phyloP scores from a whole-genome alignment of 2,113 vertebrate species.

The Lutjanus erythropterus region DNA sequence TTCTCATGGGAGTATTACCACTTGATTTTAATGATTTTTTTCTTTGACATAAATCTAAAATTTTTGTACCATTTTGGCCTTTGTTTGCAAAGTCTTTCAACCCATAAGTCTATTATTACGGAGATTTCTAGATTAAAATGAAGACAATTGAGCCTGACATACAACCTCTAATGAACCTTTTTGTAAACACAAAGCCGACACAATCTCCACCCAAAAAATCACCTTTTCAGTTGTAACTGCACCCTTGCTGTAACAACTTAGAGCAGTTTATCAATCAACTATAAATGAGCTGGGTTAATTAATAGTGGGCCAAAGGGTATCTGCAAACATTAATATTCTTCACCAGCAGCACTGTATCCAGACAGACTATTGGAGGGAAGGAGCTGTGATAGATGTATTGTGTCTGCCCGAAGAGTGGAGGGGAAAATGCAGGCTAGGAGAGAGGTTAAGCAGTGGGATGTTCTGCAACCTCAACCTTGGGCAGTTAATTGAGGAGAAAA shows the following conservation, averaged over 20 bases:
- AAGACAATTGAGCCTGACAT: conserved; percentile 3
- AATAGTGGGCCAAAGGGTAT: conserved; percentile 65
- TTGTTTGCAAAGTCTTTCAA: background rate
- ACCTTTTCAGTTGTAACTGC: conserved; percentile 29
- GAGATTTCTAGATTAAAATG: conserved; percentile 7
- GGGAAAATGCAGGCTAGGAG: conserved; percentile 14
- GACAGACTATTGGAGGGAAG: conserved; percentile 52
- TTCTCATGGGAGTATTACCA: background rate
- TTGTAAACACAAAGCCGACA: conserved; percentile 44
- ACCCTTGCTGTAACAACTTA: conserved; percentile 35
- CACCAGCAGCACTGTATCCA: conserved; percentile 37
- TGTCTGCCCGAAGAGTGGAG: conserved; percentile 27
- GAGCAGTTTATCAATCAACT: conserved; percentile 71
- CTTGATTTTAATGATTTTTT: background rate
- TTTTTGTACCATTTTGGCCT: background rate
- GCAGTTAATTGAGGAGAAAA: conserved; percentile 71
- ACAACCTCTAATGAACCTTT: conserved; percentile 14
- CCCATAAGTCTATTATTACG: background rate
- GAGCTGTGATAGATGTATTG: conserved; percentile 56
- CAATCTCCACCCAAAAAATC: conserved; percentile 15
- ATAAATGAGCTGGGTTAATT: conserved; percentile 69
- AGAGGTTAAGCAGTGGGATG: conserved; percentile 51
- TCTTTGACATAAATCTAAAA: conserved; percentile 6
- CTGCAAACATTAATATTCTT: conserved; percentile 66
- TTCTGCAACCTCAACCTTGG: conserved; percentile 65